phyloP scores from a whole-genome alignment of 1,140 invertebrate genomes.

The Drosophila watanabei region DNA sequence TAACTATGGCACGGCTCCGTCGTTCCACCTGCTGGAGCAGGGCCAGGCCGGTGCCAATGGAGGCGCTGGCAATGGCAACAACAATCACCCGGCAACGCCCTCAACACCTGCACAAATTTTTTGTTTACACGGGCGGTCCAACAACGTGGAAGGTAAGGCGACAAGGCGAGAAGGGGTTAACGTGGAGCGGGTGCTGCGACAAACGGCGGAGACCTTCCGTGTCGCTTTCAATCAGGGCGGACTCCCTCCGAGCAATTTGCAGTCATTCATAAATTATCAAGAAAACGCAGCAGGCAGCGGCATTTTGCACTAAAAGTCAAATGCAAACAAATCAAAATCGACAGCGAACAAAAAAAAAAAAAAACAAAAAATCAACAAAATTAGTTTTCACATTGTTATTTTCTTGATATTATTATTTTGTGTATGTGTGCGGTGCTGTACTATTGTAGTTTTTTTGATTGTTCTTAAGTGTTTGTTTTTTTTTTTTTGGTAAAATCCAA shows the following conservation, averaged over 20 bases:
- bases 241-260: conserved; percentile 63
- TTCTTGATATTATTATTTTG: conserved; percentile 24
- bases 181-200: conserved; percentile 30
- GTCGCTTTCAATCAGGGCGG: conserved; percentile 75
- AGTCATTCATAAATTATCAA: conserved; percentile 79
- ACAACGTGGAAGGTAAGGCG: conserved; percentile 71
- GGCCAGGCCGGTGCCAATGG: conserved; percentile 11
- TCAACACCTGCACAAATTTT: conserved; percentile 73
- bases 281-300: conserved; percentile 69
- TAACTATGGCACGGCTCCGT: conserved; percentile 69
- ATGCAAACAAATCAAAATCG: conserved; percentile 54
- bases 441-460: conserved; percentile 26
- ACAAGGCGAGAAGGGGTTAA: conserved; percentile 24
- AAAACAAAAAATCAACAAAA: conserved; percentile 47
- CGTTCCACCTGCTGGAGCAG: conserved; percentile 36
- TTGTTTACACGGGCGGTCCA: conserved; percentile 76
- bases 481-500: conserved; percentile 44
- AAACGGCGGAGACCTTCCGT: conserved; percentile 66
- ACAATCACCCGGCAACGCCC: conserved; percentile 60
- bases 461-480: conserved; percentile 46
- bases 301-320: conserved; percentile 56
- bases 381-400: conserved; percentile 72
- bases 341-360: conserved; percentile 23
- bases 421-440: conserved; percentile 2
- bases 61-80: conserved; percentile 58